Base-by-base conservation (phyloP, 2,113 vertebrate genomes). In the Sporophila hypoxantha region DNA sequence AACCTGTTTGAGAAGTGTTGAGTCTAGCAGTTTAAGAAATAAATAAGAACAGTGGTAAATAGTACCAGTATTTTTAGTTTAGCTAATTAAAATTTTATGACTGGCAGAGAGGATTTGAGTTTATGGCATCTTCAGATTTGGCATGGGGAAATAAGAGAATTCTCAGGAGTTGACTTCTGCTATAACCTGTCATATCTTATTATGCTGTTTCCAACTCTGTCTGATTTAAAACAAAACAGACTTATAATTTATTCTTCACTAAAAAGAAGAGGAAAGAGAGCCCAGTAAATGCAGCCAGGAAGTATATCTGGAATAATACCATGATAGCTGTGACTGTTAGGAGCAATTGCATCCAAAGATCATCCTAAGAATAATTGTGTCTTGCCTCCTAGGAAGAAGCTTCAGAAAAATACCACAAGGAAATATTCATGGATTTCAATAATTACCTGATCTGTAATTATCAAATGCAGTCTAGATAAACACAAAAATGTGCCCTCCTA, bases 51-150 rank as follows among this genome's bases (percentile, higher is more conserved):
- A 71, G 41, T 68, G 76, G 46, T 65, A 85, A 92, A 76, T 42
- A 71, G 37, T 64, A 49, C 14, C 49, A 64, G 61, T 77, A 85
- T 83, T 93, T 91, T 95, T 91, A 89, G 76, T 75, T 91, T 55
- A 62, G 53, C 57, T 68, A 75, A 90, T 92, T 92, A 94, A 85
- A 89, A 57, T 87, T 93, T 87, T 87, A 91, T 89, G 65, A 70
- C 68, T 87, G 62, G 34, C 57, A n/a, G 13, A 80, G 37, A 78
- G 29, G 37, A 90, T 93, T 89, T 94, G 37, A 81, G 70, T 87
- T 76, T 78, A 76, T 84, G 50, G 30, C 70, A 71, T 91, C 57
- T 89, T 92, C 73, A 76, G 26, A 42, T 88, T 91, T 83, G 69
- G 62, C 50, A 64, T 26, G 39, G 69, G 85, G 76, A 87, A 93